Conservation (phyloP, 2,113 vertebrate genomes). For the Propithecus coquereli region DNA sequence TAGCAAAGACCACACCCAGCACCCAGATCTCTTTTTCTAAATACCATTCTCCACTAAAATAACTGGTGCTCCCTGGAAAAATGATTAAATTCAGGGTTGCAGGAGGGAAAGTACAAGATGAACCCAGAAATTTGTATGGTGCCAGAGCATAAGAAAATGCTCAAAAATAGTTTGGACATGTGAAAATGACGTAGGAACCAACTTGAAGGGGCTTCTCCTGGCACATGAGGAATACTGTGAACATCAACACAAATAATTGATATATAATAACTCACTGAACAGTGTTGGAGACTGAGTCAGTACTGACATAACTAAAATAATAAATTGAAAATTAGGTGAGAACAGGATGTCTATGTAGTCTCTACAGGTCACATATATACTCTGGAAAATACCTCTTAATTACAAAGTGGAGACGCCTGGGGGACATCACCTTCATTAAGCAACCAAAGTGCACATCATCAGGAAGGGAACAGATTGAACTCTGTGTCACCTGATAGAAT, state of each 20-base stretch:
- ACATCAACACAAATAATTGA: not conserved
- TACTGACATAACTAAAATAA: not conserved
- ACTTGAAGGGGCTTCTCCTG: not conserved
- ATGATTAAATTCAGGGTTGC: not conserved
- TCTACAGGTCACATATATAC: not conserved
- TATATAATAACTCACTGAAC: not conserved
- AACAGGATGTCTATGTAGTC: not conserved
- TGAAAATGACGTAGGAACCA: not conserved
- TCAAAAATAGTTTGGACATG: not conserved
- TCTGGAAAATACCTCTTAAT: not conserved
- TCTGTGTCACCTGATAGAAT: not conserved
- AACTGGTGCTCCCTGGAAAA: not conserved
- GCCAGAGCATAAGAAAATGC: not conserved
- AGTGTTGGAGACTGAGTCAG: not conserved
- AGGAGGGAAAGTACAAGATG: not conserved
- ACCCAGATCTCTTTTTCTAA: not conserved
- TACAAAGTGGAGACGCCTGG: not conserved
- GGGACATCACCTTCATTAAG: not conserved
- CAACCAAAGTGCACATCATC: not conserved
- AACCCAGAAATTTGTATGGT: not conserved
- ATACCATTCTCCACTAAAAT: not conserved
- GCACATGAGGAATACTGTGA: not conserved
- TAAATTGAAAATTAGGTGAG: not conserved
- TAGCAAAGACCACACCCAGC: not conserved
- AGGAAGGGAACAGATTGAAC: not conserved